Base-by-base conservation (phyloP, 1,140 invertebrate species). In the Trichonephila inaurata region DNA sequence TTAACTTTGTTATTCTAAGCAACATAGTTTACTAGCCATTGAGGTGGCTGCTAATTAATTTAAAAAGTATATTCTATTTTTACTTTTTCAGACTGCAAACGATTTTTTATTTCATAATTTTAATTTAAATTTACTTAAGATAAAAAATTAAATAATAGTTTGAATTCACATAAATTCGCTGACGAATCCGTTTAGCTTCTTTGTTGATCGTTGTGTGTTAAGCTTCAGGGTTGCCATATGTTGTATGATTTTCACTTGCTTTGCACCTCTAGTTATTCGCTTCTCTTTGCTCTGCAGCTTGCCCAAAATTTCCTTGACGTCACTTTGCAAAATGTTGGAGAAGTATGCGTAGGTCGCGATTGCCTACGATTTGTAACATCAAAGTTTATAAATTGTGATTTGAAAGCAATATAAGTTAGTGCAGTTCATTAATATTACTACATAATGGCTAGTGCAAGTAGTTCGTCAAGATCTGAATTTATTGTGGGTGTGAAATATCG, bases 401-500 rank as follows among this genome's bases (percentile, higher is more conserved):
- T 94, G 60, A 61, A 61, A 69, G 66, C 60, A 51, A 14, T 72
- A 24, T 60, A 10, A 51, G 24, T 64, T 58, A 93, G 87, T 77
- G n/a, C 66, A 85, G 28, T 58, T 83, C 51, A n/a, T 61, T 72
- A 40, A 61, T 86, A 21, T 93, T 51, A 91, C 6, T 72, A 7
- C 14, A 94, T 58, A 85, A 95, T 95, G 94, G 94, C 94, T 19
- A 94, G 91, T 88, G 94, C 94, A 81, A 94, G 94, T 82, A 64
- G 72, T 82, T 95, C 95, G 24, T 96, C 95, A 94, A 97, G 97
- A 95, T 95, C 96, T 95, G 97, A 98, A 95, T 97, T 98, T 96
- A 97, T 98, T 95, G 98, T 99, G 95, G 98, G 97, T 95, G 97
- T 97, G 95, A 99, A 99, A 96, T 99, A 99, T 96, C 97, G 98